phyloP scores from a whole-genome alignment of 1,140 invertebrate genomes.

The Brachionus sp. region DNA sequence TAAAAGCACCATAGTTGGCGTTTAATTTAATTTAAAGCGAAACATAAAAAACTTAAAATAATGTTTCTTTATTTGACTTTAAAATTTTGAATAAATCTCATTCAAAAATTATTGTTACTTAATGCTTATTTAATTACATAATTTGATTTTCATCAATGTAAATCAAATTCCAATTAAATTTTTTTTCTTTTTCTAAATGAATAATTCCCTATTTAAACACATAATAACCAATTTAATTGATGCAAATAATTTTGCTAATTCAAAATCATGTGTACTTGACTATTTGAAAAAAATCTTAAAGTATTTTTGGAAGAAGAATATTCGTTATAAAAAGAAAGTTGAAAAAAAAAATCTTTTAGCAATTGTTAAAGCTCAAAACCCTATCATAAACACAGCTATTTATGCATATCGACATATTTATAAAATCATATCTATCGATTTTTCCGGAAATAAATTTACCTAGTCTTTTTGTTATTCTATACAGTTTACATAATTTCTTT shows the following conservation, averaged over 20 bases:
- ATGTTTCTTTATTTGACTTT: neutral
- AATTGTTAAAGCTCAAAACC: neutral
- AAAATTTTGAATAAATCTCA: neutral
- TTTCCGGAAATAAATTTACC: neutral
- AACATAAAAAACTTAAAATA: no score
- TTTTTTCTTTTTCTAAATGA: neutral
- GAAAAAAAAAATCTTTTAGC: no score
- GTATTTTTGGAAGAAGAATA: no score
- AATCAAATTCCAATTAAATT: neutral
- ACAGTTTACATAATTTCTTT: neutral
- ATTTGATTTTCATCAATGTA: neutral
- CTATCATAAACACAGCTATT: neutral
- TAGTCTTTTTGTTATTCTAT: neutral
- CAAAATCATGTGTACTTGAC: neutral
- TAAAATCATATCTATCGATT: neutral
- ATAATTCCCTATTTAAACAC: neutral
- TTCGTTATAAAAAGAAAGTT: no score
- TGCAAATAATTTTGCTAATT: neutral
- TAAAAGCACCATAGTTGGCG: neutral
- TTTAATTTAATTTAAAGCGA: neutral
- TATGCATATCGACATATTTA: neutral
- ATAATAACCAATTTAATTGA: neutral
- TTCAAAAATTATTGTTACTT: neutral
- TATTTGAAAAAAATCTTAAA: neutral
- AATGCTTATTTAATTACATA: neutral